A percentile compares a stretch with the other conserved stretches of the same genome.
These are phyloP conservation scores for Aphelenchoides bicaudatus DNA, from an alignment of 2,888 invertebrate genomes.

Conservation along the genomic window DNA sequence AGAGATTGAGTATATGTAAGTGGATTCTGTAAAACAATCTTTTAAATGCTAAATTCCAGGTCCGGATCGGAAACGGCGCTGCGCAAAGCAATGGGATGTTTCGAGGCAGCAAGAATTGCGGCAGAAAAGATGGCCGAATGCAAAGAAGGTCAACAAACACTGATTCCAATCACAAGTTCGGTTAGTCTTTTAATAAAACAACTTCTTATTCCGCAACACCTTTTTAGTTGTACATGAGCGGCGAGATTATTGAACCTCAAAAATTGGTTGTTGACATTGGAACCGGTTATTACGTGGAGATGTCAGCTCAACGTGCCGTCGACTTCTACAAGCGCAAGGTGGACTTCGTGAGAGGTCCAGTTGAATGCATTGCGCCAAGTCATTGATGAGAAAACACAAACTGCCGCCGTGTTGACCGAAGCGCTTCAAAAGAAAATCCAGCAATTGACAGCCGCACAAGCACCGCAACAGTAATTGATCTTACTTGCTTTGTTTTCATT, in stretches of 20 bases:
- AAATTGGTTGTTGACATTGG: slow-evolving; percentile 86
- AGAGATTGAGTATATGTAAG: slow-evolving; percentile 3
- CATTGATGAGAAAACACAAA: slow-evolving; percentile 9
- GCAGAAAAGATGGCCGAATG: slow-evolving; percentile 7
- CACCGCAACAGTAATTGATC: slow-evolving; percentile 8
- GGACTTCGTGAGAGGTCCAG: slow-evolving; percentile 2
- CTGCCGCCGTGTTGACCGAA: slow-evolving; percentile 25
- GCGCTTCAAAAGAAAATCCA: slow-evolving; percentile 38
- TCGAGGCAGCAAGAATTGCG: slow-evolving; percentile 7
- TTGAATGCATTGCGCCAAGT: slow-evolving; percentile 5
- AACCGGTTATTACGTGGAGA: slow-evolving; percentile 91
- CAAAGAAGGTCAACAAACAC: slow-evolving; percentile 66
- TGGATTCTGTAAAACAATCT: no score
- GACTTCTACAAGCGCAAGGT: slow-evolving; percentile 17
- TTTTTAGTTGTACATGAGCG: slow-evolving; percentile 4
- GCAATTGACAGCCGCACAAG: slow-evolving; percentile 14
- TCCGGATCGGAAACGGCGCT: no score
- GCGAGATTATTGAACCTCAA: slow-evolving; percentile 4
- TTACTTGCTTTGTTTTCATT: no score
- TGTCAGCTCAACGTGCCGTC: slow-evolving; percentile 73
- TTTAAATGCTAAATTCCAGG: no score
- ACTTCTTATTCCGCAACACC: not conserved
- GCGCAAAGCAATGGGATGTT: slow-evolving; percentile 10
- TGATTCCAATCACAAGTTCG: slow-evolving; percentile 90
- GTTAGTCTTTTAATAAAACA: slow-evolving; percentile 3